Base-by-base conservation (phyloP, 2,888 invertebrate species). In the Nomada flava region DNA sequence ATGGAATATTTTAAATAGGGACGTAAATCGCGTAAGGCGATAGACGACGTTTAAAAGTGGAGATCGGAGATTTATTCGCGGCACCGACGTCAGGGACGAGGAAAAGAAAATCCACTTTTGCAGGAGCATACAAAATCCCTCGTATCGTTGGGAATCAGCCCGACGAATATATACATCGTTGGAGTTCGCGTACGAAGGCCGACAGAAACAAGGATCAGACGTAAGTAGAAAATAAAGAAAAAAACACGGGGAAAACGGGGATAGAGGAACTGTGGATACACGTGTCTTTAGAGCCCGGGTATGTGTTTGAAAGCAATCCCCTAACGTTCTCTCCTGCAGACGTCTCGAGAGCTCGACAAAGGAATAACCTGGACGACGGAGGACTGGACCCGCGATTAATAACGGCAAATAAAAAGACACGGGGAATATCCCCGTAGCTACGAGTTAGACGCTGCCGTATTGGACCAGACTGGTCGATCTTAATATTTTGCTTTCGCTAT, bases 151-250 rank as follows among this genome's bases (percentile, higher is more conserved):
- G 42, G 76, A 67, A 74, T 71, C 76, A 57, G 60, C 62, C 70
- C 62, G 55, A 52, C 47, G 80, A 68, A 73, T 75, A 67, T 57
- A 62, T 53, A 26, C 29, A 62, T 59, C 55, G 67, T 44, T 50
- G 29, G 63, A 52, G 50, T 36, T 52, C 73, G 65, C 44, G 53
- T 47, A 55, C 42, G 86, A 75, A 84, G 71, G 86, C 76, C 73
- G 82, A 75, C 73, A 76, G 81, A 79, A 79, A 86, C 86, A 80
- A 84, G 82, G 76, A 84, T 84, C 84, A 79, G 85, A 83, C 79
- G 83, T 78, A 80, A 83, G 86, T 70, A 76, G 74, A 57, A 76
- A 82, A 82, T 80, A 84, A 82, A 86, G 65, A 65, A 76, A 53
- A 64, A 18, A 20, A 20, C 3, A 23, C 13, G 57, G 57, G 23